phyloP scores from a whole-genome alignment of 2,888 invertebrate species.

The Phymatocera aterrima region DNA sequence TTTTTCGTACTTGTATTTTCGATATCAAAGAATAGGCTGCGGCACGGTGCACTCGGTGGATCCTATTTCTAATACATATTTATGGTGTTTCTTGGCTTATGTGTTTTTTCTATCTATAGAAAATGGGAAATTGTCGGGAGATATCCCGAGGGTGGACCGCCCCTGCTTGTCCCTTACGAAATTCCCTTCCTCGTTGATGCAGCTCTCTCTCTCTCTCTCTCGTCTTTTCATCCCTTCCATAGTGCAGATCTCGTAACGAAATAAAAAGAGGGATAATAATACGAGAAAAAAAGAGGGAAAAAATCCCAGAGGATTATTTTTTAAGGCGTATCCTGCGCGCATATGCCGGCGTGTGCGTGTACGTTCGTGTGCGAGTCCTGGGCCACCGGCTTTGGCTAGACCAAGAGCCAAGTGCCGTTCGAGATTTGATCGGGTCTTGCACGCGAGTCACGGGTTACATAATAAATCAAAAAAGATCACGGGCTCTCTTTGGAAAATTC shows the following conservation, averaged over 20 bases:
- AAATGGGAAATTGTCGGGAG: conserved; percentile 42
- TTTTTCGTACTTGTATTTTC: conserved; percentile 11
- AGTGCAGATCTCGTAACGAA: conserved; percentile 27
- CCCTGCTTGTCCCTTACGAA: conserved; percentile 11
- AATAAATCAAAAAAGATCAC: conserved; percentile 35
- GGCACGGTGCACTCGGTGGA: conserved; percentile 23
- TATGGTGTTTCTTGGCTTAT: conserved; percentile 39
- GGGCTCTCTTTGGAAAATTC: not conserved
- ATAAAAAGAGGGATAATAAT: conserved; percentile 24
- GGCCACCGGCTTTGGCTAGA: conserved; percentile 6
- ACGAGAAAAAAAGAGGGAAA: conserved; percentile 6
- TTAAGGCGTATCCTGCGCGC: conserved; percentile 21
- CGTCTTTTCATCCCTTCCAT: conserved; percentile 45
- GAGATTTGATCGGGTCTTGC: conserved; percentile 27
- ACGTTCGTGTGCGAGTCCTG: not conserved
- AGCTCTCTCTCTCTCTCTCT: no score
- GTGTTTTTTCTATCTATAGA: conserved; percentile 10
- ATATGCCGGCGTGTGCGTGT: not conserved
- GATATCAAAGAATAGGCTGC: conserved; percentile 40
- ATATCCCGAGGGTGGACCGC: conserved; percentile 30
- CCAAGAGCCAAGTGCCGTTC: conserved; percentile 29
- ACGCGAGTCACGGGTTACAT: conserved; percentile 28
- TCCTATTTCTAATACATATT: conserved; percentile 44
- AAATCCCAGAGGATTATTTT: conserved; percentile 35
- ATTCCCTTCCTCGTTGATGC: not conserved